Conservation (phyloP, 1,140 invertebrate genomes). For the Drosophila subobscura region DNA sequence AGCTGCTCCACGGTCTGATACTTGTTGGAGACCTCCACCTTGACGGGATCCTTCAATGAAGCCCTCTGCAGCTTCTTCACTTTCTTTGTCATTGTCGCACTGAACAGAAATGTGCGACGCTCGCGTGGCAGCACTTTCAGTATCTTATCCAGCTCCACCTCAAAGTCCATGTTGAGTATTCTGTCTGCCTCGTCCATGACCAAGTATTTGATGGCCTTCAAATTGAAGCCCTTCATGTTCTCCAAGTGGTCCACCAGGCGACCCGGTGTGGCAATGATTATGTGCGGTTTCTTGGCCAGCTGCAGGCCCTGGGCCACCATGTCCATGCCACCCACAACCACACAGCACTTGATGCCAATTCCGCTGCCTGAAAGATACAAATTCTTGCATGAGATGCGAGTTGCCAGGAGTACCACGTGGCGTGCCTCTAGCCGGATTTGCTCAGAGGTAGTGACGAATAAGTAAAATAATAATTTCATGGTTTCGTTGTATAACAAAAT, state of each 20-base stretch:
- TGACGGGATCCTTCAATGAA: conserved; percentile 95
- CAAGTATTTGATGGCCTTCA: conserved; percentile 94
- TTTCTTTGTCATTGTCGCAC: conserved; percentile 99
- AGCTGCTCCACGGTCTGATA: conserved; percentile 99
- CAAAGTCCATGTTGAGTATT: conserved; percentile 98
- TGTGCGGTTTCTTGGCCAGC: conserved; percentile 97
- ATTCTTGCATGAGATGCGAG: background rate
- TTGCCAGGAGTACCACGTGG: background rate
- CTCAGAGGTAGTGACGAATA: conserved; percentile 83
- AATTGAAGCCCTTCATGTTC: conserved; percentile 97
- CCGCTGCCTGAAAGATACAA: conserved; percentile 85
- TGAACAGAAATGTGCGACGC: conserved; percentile 95
- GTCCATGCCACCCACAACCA: conserved; percentile 99
- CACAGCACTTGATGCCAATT: conserved; percentile 97
- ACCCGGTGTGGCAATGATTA: conserved; percentile 96
- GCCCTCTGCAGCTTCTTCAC: conserved; percentile 98
- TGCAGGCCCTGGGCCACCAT: conserved; percentile 96
- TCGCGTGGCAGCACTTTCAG: conserved; percentile 95
- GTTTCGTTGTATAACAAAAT: conserved; percentile 70
- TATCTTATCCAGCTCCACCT: conserved; percentile 98
- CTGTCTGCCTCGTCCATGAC: conserved; percentile 99
- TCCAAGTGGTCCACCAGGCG: conserved; percentile 95
- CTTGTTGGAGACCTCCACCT: conserved; percentile 97
- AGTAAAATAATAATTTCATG: conserved; percentile 76
- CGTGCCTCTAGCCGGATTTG: background rate